Percentiles rank a stretch among this genome's conserved stretches.
Conservation (phyloP, 2,888 invertebrate genomes). For the Chymomyza amoena region DNA sequence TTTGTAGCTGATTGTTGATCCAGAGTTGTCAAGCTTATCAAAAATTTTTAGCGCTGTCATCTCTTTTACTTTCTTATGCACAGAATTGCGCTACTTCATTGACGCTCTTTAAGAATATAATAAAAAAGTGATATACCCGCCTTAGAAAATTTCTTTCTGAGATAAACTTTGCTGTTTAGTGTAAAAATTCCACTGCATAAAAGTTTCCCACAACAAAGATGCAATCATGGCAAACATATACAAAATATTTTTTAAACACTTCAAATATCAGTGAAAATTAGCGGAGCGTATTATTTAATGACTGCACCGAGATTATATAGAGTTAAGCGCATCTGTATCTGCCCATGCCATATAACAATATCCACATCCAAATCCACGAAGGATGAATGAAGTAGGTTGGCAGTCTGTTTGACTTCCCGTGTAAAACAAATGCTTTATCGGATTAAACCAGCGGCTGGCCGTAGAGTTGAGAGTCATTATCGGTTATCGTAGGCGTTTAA, state of each 20-base stretch:
- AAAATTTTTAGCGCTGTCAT: too few species aligned
- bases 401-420: neutral
- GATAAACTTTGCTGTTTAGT: too few species aligned
- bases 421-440: neutral
- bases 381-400: neutral
- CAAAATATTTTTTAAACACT: neutral
- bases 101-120: too few species aligned
- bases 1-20: too few species aligned
- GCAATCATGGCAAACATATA: neutral
- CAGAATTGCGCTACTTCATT: too few species aligned
- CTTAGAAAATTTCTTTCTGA: too few species aligned
- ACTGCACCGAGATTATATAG: neutral
- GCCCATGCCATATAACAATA: neutral
- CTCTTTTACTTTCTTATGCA: too few species aligned
- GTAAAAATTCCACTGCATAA: neutral
- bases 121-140: too few species aligned
- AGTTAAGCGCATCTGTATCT: neutral
- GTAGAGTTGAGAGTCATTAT: conserved; percentile 37
- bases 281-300: neutral
- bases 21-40: too few species aligned
- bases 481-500: conserved; percentile 27
- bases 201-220: neutral
- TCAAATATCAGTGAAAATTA: neutral
- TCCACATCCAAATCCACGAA: too few species aligned
- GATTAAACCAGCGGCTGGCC: conserved; percentile 1